Evolutionary conservation across 2,797 vertebrate genomes (phyloP).

Genomic region (Sorex maritimensis): DNA sequence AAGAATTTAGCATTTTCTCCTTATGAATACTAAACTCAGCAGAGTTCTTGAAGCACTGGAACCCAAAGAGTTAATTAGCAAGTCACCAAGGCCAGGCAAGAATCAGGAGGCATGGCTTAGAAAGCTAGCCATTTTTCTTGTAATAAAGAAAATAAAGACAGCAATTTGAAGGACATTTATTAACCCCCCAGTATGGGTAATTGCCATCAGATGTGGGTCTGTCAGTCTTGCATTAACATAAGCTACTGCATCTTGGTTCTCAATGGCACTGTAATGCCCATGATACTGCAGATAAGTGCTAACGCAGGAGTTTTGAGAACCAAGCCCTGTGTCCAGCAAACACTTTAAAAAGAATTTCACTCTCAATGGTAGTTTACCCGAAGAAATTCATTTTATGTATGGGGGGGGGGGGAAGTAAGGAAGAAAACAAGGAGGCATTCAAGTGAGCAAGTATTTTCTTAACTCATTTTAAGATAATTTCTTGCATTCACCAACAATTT

Average conservation of each 20-base stretch:
- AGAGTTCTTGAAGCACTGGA: constrained; percentile 58
- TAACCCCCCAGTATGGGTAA: constrained; percentile 88
- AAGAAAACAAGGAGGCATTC: constrained; percentile 73
- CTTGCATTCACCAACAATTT: constrained; percentile 79
- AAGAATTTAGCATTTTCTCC: neutral
- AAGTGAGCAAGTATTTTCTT: constrained; percentile 78
- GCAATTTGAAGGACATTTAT: constrained; percentile 89
- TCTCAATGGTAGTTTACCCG: constrained; percentile 72
- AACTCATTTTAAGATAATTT: constrained; percentile 84
- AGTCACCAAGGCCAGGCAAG: constrained; percentile 74
- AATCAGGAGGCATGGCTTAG: constrained; percentile 76
- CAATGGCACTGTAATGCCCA: constrained; percentile 80
- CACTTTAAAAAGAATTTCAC: constrained; percentile 83
- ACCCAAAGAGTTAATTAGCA: constrained; percentile 85
- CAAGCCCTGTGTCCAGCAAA: constrained; percentile 67
- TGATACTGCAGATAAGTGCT: constrained; percentile 83
- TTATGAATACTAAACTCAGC: constrained; percentile 62
- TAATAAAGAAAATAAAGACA: constrained; percentile 86
- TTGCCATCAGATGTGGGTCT: constrained; percentile 87
- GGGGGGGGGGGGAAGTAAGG: constrained; percentile 51
- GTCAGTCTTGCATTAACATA: constrained; percentile 88
- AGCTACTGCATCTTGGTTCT: constrained; percentile 86
- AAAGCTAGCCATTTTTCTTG: constrained; percentile 84
- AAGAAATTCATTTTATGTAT: constrained; percentile 81
- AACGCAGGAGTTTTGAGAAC: constrained; percentile 84